These are phyloP conservation scores for Corythaeola cristata DNA, from an alignment of 2,113 vertebrate species.

Conservation along the genomic window DNA sequence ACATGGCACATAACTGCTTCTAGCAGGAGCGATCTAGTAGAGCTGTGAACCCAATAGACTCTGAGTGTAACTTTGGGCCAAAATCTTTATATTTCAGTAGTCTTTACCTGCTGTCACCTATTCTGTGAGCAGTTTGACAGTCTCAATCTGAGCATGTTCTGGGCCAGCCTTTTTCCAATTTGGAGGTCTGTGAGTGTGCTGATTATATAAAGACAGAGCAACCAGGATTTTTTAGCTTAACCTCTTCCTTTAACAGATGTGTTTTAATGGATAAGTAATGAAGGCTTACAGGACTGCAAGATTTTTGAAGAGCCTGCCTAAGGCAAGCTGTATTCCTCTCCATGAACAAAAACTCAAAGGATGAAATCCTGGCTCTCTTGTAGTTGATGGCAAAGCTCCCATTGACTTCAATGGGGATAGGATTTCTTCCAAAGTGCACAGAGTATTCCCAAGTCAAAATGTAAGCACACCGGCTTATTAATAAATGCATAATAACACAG, in stretches of 20 bases:
- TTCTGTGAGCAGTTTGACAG: neutral
- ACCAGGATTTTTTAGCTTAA: neutral
- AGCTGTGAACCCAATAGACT: neutral
- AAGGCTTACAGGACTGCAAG: neutral
- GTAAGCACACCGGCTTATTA: constrained; percentile 25
- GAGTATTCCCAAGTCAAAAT: constrained; percentile 46
- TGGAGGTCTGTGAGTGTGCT: neutral
- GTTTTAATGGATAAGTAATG: neutral
- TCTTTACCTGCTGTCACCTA: neutral
- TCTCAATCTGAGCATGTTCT: neutral
- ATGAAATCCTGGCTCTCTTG: neutral
- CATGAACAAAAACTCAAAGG: neutral
- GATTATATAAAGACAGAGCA: neutral
- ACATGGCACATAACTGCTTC: neutral
- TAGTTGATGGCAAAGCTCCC: constrained; percentile 49
- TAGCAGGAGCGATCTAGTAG: neutral
- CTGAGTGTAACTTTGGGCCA: neutral
- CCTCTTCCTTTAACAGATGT: neutral
- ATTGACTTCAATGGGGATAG: constrained; percentile 52
- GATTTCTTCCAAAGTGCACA: constrained; percentile 54
- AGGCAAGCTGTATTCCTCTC: neutral
- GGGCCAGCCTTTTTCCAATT: neutral
- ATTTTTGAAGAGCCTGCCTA: neutral
- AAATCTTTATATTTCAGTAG: neutral
- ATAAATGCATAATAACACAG: constrained; percentile 44